Evolutionary conservation across 2,888 invertebrate species (phyloP), one percentile per base, ranked within the genome.

Genomic region (Lithosia quadra): DNA sequence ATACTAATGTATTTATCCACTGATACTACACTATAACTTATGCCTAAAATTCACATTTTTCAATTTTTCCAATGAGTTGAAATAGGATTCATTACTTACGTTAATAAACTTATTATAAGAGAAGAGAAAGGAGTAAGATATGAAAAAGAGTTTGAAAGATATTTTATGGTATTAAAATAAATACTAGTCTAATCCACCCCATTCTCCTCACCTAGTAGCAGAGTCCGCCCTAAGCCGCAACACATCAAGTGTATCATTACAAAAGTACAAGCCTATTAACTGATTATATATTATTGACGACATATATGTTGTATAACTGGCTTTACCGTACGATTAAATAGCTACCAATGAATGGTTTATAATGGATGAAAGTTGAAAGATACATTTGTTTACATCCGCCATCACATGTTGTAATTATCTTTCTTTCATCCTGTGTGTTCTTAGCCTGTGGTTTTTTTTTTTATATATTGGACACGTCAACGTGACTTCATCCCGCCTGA

Each of bases 181-280:
- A 49, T 18, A 9, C 8, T 9, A n/a, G 4, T 15, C 68, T 63
- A 63, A 49, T 49, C 56, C 11, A 64, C 82, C 88, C 86, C 78
- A 66, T 0, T 13, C 13, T 86, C 91, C 72, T 84, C 67, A 34
- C 65, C 71, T 73, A 78, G 83, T 79, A 86, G 86, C 83, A 80
- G 79, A 86, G 83, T 86, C 85, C 79, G 90, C 90, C 91, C 87
- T 86, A 82, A 89, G 87, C 89, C 79, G 86, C 79, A 82, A 87
- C 89, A 88, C 89, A 86, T 91, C 83, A 82, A 80, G 72, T 77
- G 80, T 92, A 90, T 92, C 90, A 93, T 93, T 93, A 94, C 88
- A 90, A 85, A 89, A 89, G 89, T 84, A 89, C 88, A 89, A 87
- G 88, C 88, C 80, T 89, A 92, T 91, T 91, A 90, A 88, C 88